Evolutionary conservation across 2,797 vertebrate genomes (phyloP), one percentile per base, ranked within the genome.

Genomic region (Cossypha polioptera): DNA sequence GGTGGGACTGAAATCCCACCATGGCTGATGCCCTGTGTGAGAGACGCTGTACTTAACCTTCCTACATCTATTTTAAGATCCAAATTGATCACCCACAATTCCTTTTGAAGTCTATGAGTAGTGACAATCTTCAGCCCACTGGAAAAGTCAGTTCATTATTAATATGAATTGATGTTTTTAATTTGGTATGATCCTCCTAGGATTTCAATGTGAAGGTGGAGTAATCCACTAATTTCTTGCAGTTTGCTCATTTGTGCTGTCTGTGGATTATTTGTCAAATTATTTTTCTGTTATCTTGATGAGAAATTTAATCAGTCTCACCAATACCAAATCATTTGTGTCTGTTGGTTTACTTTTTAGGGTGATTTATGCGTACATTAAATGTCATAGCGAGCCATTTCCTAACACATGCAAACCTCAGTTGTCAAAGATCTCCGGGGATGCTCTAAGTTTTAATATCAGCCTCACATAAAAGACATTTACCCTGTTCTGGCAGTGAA

Each of bases 151-250:
- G n/a, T 68, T 20, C 16, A 4, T 85, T 85, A 54, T 74, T 71
- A 61, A 68, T 94, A 91, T 65, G 58, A 92, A 87, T 91, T 91
- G 65, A 74, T 89, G 38, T 38, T 91, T 88, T 89, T 90, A 78
- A 81, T 92, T 88, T 75, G 6, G 10, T 80, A 4, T 42, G 57
- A 35, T 78, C 31, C 79, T 86, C 66, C 38, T 38, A 62, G 67
- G 51, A 68, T 85, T 93, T 94, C 43, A 43, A 10, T n/a, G 35
- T 54, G 67, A 82, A 86, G 26, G 21, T 59, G 29, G n/a, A 71
- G 11, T 74, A 87, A 92, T 72, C n/a, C 69, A 80, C 45, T 54
- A 8, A 80, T 91, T 85, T 65, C 53, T 82, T 80, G 29, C 36
- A 67, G 21, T 16, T 92, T 80, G 45, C 38, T 94, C 26, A 25